These are phyloP conservation scores for Menura novaehollandiae DNA, from an alignment of 2,113 vertebrate species.

Conservation along the genomic window DNA sequence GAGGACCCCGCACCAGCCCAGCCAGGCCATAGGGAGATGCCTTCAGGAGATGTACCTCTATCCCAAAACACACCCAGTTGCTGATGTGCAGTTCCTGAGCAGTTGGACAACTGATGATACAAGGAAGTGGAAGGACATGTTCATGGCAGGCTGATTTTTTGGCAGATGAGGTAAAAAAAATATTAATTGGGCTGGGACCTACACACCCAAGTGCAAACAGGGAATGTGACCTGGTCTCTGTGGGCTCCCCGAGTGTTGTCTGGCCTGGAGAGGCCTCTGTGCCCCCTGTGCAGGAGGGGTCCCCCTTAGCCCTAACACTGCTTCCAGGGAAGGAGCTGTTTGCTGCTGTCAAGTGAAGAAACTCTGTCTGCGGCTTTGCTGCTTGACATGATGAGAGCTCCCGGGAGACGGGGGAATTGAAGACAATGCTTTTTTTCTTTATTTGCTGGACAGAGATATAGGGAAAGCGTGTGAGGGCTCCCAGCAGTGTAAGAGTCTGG, in stretches of 20 bases:
- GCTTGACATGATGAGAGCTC: background rate
- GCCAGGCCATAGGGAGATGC: background rate
- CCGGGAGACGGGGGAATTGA: background rate
- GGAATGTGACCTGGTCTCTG: background rate
- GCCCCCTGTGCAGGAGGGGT: background rate
- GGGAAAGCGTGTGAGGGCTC: background rate
- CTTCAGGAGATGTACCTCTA: background rate
- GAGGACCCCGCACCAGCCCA: background rate
- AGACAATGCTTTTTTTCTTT: background rate
- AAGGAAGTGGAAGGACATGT: fast-evolving
- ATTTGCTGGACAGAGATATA: background rate
- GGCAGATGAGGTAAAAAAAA: background rate
- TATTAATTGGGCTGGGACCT: background rate
- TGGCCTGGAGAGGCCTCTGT: background rate
- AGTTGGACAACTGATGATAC: background rate
- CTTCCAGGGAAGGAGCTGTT: background rate
- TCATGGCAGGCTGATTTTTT: background rate
- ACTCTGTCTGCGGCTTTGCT: background rate
- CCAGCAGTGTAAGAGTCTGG: background rate
- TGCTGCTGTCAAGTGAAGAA: background rate
- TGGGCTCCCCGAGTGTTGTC: fast-evolving
- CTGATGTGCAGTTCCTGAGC: background rate
- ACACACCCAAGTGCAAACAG: background rate
- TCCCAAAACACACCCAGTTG: background rate
- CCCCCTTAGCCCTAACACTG: fast-evolving